phyloP scores from a whole-genome alignment of 2,888 invertebrate species.

The Chrysolina haemoptera region DNA sequence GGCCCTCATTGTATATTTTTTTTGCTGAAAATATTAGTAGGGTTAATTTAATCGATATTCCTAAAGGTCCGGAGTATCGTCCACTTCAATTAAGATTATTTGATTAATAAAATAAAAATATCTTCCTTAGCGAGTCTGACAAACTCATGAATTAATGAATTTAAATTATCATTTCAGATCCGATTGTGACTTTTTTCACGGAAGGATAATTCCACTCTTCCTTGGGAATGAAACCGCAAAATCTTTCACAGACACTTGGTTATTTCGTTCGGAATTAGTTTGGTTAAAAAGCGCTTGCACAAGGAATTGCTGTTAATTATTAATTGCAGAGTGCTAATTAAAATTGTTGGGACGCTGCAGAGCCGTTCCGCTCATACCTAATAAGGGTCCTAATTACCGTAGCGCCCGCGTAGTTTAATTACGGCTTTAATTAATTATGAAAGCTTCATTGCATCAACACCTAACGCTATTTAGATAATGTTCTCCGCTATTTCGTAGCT shows the following conservation, averaged over 20 bases:
- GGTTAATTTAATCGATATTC: too few species aligned
- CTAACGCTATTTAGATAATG: conserved; percentile 65
- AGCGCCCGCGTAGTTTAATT: conserved; percentile 69
- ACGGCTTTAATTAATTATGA: conserved; percentile 70
- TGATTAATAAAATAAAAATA: too few species aligned
- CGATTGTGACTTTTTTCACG: neutral
- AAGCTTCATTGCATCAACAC: conserved; percentile 67
- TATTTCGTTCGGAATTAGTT: conserved; percentile 43
- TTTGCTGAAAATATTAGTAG: too few species aligned
- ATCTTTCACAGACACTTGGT: conserved; percentile 40
- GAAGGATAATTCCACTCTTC: conserved; percentile 35
- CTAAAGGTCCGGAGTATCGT: too few species aligned
- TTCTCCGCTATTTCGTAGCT: conserved; percentile 53
- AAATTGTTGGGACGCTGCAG: conserved; percentile 54
- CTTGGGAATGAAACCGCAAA: conserved; percentile 13
- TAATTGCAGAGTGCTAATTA: conserved; percentile 60
- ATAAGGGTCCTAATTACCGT: conserved; percentile 63
- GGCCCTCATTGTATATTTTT: too few species aligned
- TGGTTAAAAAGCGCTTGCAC: conserved; percentile 48
- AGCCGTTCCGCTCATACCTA: conserved; percentile 57
- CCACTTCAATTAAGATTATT: too few species aligned
- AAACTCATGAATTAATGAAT: neutral
- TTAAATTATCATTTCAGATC: neutral
- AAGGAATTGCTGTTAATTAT: conserved; percentile 55
- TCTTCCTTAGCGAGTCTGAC: neutral